Evolutionary conservation across 2,888 invertebrate species (phyloP).

Genomic region (Elmis aenea): DNA sequence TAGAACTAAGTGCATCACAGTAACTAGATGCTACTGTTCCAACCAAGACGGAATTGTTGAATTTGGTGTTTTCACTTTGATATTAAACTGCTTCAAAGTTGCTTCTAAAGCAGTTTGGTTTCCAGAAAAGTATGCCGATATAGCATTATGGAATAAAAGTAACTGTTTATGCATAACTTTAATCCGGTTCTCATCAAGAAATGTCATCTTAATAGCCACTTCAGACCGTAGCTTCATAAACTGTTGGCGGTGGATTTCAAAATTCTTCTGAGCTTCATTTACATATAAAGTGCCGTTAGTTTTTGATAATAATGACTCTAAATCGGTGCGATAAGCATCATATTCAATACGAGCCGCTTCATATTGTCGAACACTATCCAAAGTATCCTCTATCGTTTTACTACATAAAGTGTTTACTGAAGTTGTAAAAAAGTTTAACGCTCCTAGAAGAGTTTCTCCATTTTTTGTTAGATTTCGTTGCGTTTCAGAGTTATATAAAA

Average conservation of each 20-base stretch:
- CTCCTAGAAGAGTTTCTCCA: slow-evolving; percentile 86
- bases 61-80: slow-evolving; percentile 80
- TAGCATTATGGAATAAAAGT: slow-evolving; percentile 91
- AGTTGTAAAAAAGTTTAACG: slow-evolving; percentile 93
- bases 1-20: too few species aligned
- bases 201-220: slow-evolving; percentile 91
- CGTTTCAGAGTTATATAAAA: slow-evolving; percentile 92
- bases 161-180: slow-evolving; percentile 99
- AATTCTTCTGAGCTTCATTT: slow-evolving; percentile 77
- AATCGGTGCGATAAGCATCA: slow-evolving; percentile 94
- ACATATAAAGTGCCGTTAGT: slow-evolving; percentile 57
- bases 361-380: slow-evolving; percentile 71
- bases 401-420: slow-evolving; percentile 93
- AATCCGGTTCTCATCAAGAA: slow-evolving; percentile 96
- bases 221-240: slow-evolving; percentile 92
- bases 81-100: slow-evolving; percentile 91
- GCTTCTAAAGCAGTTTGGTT: slow-evolving; percentile 91
- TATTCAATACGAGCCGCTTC: slow-evolving; percentile 85
- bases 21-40: slow-evolving; percentile 73
- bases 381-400: slow-evolving; percentile 96
- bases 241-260: slow-evolving; percentile 78
- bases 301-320: slow-evolving; percentile 73
- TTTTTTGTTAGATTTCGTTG: slow-evolving; percentile 90
- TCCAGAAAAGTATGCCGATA: slow-evolving; percentile 95
- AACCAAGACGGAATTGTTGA: slow-evolving; percentile 75